A percentile compares a stretch with the other conserved stretches of the same genome.
These are phyloP conservation scores for Metridium senile DNA, from an alignment of 92 coral and sea anemone species.

Conservation along the genomic window DNA sequence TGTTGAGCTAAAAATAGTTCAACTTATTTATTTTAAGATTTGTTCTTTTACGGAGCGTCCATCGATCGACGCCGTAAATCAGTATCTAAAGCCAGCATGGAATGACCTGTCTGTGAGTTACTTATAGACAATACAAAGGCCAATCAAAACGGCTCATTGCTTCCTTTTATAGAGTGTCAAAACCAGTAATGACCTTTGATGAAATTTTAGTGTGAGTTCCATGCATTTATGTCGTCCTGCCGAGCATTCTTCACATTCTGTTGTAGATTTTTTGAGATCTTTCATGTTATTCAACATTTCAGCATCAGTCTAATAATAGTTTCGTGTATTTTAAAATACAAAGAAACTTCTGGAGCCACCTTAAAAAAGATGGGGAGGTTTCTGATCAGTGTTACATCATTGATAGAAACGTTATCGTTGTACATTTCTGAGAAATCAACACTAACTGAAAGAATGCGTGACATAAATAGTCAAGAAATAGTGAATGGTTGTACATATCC, in stretches of 20 bases:
- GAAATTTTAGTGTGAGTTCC: background rate
- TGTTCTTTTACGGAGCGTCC: background rate
- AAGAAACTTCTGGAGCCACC: slow-evolving; percentile 1
- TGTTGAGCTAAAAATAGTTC: background rate
- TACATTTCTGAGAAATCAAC: too few relatives aligned
- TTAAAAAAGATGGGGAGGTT: background rate
- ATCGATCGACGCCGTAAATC: too few relatives aligned
- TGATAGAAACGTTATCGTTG: background rate
- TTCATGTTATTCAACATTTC: background rate
- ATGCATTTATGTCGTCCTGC: background rate
- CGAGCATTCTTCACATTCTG: slow-evolving; percentile 15
- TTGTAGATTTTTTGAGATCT: background rate
- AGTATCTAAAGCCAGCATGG: background rate
- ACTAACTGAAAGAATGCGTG: too few relatives aligned
- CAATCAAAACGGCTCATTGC: background rate
- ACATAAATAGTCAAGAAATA: too few relatives aligned
- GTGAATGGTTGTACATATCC: too few relatives aligned
- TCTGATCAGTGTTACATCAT: background rate
- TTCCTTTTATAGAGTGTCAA: slow-evolving; percentile 31
- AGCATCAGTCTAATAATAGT: background rate
- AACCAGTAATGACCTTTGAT: background rate
- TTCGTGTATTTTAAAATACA: background rate
- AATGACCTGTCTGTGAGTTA: background rate
- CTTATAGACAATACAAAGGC: background rate
- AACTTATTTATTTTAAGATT: background rate